Evolutionary conservation across 2,113 vertebrate species (phyloP), one percentile per base, ranked within the genome.

Genomic region (Malurus elegans): DNA sequence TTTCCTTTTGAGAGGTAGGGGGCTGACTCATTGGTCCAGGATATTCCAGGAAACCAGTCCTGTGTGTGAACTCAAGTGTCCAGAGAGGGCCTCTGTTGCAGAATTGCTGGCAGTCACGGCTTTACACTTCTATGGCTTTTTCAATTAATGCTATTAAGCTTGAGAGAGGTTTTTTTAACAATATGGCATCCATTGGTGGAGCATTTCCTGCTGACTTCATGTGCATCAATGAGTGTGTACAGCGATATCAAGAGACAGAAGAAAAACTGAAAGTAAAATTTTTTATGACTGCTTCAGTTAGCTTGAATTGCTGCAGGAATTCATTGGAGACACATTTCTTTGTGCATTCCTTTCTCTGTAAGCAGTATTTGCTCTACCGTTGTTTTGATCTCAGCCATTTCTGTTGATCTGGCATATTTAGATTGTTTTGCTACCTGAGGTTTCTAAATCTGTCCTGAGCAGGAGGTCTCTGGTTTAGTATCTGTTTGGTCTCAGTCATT

Each of bases 401-500:
- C 76, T 92, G 20, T 92, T 92, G 66, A 74, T 58, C 31, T 92
- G 56, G 23, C 32, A 31, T 90, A 66, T 90, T 96, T 73, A 54
- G 54, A 10, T 44, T 93, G 54, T 24, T 48, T 66, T 56, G 42
- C 21, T 86, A 67, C 72, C 64, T 92, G 88, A 76, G 57, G 74
- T 73, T 95, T 92, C 62, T 90, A 73, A 86, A 79, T 87, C 86
- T 80, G 76, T 91, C 57, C 70, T 48, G 47, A 73, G 76, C 78
- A 90, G 93, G 95, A 88, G 94, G 29, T 74, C 36, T 72, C 75
- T 88, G 45, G 13, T 76, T 70, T 40, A 29, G 45, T 31, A 51
- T 79, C 71, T 88, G 51, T 88, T 61, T 88, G 79, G 53, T 86
- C 67, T 92, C 92, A 94, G 94, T 95, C 86, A 60, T 86, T 95